Evolutionary conservation across 2,797 vertebrate species (phyloP), one percentile per base, ranked within the genome.

Genomic region (Chaetodon trifasciatus): DNA sequence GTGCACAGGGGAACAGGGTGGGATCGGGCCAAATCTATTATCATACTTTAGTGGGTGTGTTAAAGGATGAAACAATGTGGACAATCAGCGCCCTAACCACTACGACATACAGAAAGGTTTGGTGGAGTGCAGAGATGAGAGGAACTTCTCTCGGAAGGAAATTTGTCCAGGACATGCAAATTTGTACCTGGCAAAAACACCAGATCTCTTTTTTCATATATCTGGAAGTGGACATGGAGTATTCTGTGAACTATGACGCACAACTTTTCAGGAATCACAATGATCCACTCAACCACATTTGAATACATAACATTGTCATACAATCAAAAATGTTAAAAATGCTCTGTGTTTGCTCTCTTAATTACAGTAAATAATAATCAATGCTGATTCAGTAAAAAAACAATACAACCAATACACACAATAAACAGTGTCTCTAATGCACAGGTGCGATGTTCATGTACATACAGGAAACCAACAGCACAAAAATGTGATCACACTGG

Each of bases 21-120:
- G 39, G 40, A 70, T 66, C 5, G 42, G 37, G 15, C 46, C 19
- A 5, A 79, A 53, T 71, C 17, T 42, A 69, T 73, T 8, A 55
- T 53, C 44, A 62, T 57, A 62, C 13, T 66, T 70, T 49, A 24
- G 11, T 49, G 23, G 46, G 46, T 56, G 70, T 74, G 52, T 60
- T 21, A 42, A 28, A 13, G 61, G 23, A 35, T 50, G 17, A 69
- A 62, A 70, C 15, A 70, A 49, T 61, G 55, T 49, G 32, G 37
- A 62, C 50, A 72, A 72, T 72, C 28, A 76, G 35, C 8, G 1
- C 5, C 55, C 21, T 44, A 21, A 13, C 4, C 40, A 58, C 40
- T 24, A 11, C 21, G 57, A 72, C 15, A 42, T 4, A 39, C 21
- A 49, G 15, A 62, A 44, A 56, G 2, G 16, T 58, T 44, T 55